Percentiles rank a stretch among this genome's conserved stretches.
Conservation (phyloP, 2,888 invertebrate species). For the Odiellus spinosus region DNA sequence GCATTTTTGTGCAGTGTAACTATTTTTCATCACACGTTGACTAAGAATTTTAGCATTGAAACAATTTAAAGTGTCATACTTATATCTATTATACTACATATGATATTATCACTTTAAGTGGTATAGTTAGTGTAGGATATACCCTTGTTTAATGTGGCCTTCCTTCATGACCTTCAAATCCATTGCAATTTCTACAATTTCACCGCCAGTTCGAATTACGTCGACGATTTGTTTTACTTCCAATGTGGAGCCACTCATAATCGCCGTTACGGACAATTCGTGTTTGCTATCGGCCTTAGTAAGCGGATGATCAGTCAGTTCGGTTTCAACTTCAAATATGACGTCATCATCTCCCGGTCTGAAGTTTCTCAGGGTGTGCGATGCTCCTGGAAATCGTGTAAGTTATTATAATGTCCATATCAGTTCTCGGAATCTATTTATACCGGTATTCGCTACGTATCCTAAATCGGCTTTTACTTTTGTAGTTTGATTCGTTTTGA, state of each 20-base stretch:
- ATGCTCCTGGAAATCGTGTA: conserved; percentile 4
- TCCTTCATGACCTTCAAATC: too few species aligned
- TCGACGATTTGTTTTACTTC: conserved; percentile 13
- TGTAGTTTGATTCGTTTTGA: conserved; percentile 16
- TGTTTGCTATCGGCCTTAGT: conserved; percentile 12
- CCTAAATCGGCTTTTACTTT: conserved; percentile 16
- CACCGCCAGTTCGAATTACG: conserved; percentile 13
- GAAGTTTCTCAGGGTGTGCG: conserved; percentile 14
- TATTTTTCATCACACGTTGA: too few species aligned
- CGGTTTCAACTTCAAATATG: conserved; percentile 17
- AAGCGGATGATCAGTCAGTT: conserved; percentile 19
- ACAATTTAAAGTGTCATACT: too few species aligned
- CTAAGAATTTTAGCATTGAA: too few species aligned
- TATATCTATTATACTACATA: too few species aligned
- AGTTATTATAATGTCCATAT: not conserved
- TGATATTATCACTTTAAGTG: too few species aligned
- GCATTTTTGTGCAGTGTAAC: too few species aligned
- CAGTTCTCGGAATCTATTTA: too few species aligned
- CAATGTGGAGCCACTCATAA: conserved; percentile 8
- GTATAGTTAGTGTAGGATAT: too few species aligned
- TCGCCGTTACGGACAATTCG: conserved; percentile 10
- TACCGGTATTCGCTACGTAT: conserved; percentile 19
- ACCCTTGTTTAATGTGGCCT: too few species aligned
- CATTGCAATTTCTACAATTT: conserved; percentile 13
- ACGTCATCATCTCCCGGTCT: conserved; percentile 17